A percentile compares a stretch with the other conserved stretches of the same genome.
These are phyloP conservation scores for Tanytarsus gracilentus DNA, from an alignment of 2,888 invertebrate genomes.

Conservation along the genomic window DNA sequence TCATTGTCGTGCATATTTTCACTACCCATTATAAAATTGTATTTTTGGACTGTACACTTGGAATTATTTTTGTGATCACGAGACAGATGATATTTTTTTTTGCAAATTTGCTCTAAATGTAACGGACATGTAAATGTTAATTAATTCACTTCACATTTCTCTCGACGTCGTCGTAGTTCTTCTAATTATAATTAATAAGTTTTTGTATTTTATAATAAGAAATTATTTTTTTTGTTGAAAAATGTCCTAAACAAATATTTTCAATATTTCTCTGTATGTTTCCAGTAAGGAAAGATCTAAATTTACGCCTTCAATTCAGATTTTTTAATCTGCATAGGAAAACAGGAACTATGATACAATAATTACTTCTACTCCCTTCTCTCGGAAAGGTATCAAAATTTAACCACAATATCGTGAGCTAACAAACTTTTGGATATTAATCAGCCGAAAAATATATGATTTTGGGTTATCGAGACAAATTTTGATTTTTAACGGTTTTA, in stretches of 20 bases:
- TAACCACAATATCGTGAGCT: neutral
- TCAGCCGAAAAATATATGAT: neutral
- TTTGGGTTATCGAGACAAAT: no score
- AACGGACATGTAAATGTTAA: neutral
- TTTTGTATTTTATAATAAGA: no score
- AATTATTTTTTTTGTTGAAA: no score
- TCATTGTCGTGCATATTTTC: constrained; percentile 8
- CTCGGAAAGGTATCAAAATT: constrained; percentile 13
- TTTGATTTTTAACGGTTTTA: no score
- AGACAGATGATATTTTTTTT: neutral
- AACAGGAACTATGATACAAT: constrained; percentile 71
- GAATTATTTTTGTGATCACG: constrained; percentile 2
- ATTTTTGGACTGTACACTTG: neutral
- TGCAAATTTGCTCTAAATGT: neutral
- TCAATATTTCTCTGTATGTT: constrained; percentile 37
- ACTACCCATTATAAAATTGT: neutral
- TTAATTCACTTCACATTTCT: no score
- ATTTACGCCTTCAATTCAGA: constrained; percentile 89
- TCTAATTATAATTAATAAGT: no score
- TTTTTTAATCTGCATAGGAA: constrained; percentile 86
- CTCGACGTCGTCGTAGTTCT: neutral
- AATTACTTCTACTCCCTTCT: constrained; percentile 36
- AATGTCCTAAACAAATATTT: constrained; percentile 28
- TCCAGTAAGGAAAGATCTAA: constrained; percentile 93
- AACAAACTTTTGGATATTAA: constrained; percentile 4